Percentiles rank a stretch among this genome's conserved stretches.
phyloP scores from a whole-genome alignment of 2,113 vertebrate species.

The Propithecus coquereli region DNA sequence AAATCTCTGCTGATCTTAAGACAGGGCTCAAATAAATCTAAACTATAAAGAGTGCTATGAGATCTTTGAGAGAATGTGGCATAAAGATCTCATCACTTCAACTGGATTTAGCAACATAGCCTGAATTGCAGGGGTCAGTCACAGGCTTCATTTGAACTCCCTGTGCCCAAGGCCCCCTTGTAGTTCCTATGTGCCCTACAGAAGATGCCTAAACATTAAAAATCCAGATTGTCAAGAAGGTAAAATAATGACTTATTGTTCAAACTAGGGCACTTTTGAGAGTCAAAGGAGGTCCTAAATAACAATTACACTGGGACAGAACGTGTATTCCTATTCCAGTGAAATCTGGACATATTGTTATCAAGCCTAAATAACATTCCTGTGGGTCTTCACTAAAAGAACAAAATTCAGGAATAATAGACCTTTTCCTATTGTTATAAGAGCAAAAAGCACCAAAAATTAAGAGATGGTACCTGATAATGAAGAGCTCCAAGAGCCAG shows the following conservation, averaged over 20 bases:
- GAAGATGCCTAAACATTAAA: background rate
- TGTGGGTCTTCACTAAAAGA: background rate
- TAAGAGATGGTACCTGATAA: background rate
- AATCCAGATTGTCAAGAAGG: background rate
- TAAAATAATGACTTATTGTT: background rate
- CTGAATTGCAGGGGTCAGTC: background rate
- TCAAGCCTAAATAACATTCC: background rate
- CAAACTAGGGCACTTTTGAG: background rate
- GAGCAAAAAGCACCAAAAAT: background rate
- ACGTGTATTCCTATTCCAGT: background rate
- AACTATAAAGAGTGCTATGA: background rate
- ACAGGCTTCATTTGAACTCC: background rate
- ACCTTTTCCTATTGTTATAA: background rate
- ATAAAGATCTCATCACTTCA: background rate
- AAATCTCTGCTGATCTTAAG: background rate
- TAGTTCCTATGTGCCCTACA: background rate
- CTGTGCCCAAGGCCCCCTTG: background rate
- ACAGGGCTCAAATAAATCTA: background rate
- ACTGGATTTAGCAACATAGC: background rate
- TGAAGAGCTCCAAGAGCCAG: background rate
- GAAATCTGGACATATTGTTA: background rate
- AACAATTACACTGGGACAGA: background rate
- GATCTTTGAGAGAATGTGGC: background rate
- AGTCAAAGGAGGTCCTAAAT: background rate
- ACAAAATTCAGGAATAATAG: background rate